These are phyloP conservation scores for Thymallus thymallus DNA, from an alignment of 2,113 vertebrate species.

Conservation along the genomic window DNA sequence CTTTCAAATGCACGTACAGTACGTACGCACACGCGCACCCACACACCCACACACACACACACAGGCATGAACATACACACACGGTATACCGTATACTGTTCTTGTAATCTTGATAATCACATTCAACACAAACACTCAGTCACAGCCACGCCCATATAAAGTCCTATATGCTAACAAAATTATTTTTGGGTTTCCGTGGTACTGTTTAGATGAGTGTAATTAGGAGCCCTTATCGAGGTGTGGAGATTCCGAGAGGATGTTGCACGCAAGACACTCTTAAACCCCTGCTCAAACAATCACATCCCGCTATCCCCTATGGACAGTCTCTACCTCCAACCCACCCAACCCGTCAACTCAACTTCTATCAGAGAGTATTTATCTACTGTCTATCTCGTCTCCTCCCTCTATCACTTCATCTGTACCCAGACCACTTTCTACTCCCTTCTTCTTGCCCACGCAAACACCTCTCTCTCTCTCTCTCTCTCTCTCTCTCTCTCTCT, in stretches of 20 bases:
- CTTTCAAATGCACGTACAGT: constrained; percentile 1
- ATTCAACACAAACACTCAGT: too few relatives aligned
- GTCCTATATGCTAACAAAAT: too few relatives aligned
- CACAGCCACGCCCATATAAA: not conserved
- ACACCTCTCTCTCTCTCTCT: not conserved
- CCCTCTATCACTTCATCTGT: constrained; percentile 44
- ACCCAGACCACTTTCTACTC: not conserved
- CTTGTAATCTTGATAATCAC: too few relatives aligned
- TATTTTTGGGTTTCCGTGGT: too few relatives aligned
- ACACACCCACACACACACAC: not conserved
- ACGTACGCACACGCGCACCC: accelerated
- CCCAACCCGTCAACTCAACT: not conserved
- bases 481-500: constrained; percentile 1
- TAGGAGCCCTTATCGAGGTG: too few relatives aligned
- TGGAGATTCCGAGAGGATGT: not conserved
- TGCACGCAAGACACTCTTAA: not conserved
- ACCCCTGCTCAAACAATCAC: not conserved
- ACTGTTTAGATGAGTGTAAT: too few relatives aligned
- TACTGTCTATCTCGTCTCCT: too few relatives aligned
- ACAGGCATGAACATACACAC: not conserved
- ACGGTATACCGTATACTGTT: not conserved
- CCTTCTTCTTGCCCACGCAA: not conserved
- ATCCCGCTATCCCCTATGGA: not conserved
- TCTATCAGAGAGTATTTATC: not conserved
- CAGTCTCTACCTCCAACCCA: not conserved